Conservation (phyloP, 1,140 invertebrate genomes). For the Rhagoletis zephyria region DNA sequence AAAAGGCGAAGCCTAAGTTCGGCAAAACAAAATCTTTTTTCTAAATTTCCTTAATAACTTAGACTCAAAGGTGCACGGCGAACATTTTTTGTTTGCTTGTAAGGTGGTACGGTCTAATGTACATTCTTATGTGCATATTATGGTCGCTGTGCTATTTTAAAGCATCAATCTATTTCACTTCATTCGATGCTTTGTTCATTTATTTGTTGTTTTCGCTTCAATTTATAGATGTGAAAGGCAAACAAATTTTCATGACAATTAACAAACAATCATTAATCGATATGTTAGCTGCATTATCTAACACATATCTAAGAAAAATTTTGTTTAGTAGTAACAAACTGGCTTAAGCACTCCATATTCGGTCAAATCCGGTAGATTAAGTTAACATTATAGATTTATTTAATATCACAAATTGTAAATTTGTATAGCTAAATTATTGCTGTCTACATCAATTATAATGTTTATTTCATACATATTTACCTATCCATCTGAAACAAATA, state of each 20-base stretch:
- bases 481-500: too few species aligned
- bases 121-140: too few species aligned
- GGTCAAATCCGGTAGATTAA: not conserved
- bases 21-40: too few species aligned
- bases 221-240: not conserved
- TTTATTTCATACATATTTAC: too few species aligned
- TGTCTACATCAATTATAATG: constrained; percentile 3
- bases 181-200: not conserved
- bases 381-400: not conserved
- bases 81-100: too few species aligned
- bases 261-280: constrained; percentile 14
- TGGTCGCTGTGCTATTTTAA: too few species aligned
- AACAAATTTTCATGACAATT: not conserved
- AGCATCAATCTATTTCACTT: not conserved
- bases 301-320: not conserved
- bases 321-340: not conserved
- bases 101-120: too few species aligned
- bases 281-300: not conserved
- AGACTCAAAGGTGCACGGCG: too few species aligned
- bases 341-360: not conserved
- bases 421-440: not conserved
- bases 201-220: not conserved
- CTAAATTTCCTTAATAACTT: not conserved
- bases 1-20: too few species aligned
- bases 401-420: constrained; percentile 24